phyloP scores from a whole-genome alignment of 2,113 vertebrate genomes.

The Myotis lucifugus region DNA sequence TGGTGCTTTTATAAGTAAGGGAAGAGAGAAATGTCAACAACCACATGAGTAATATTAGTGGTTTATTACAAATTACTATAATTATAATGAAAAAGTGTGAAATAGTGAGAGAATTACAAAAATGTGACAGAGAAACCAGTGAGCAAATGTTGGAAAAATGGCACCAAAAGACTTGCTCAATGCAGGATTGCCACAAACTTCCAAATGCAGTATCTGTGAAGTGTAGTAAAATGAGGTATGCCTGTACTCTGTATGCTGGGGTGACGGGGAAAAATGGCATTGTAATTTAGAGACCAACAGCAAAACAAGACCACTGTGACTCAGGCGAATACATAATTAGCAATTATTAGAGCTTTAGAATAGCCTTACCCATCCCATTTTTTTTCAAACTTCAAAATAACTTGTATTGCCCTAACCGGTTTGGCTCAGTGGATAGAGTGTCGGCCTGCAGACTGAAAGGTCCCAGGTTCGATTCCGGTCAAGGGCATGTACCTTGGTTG shows the following conservation, averaged over 20 bases:
- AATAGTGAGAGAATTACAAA: not conserved
- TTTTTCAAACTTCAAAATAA: constrained; percentile 32
- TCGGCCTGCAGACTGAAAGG: no score
- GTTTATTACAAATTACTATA: not conserved
- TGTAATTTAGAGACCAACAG: not conserved
- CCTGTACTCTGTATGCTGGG: not conserved
- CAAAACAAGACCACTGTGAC: not conserved
- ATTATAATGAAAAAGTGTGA: not conserved
- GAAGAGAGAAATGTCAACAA: constrained; percentile 19
- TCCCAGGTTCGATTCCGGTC: no score
- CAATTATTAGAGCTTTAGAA: constrained; percentile 5
- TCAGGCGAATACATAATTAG: not conserved
- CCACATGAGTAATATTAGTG: not conserved
- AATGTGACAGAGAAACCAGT: not conserved
- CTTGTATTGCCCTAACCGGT: not conserved
- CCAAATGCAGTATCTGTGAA: not conserved
- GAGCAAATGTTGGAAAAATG: not conserved
- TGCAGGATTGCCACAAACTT: not conserved
- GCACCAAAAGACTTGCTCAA: not conserved
- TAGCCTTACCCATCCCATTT: not conserved
- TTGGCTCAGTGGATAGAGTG: no score
- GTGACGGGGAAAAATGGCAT: not conserved
- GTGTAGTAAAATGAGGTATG: not conserved
- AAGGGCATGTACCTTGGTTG: no score
- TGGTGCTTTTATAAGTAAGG: constrained; percentile 7